Base-by-base conservation (phyloP, 1,140 invertebrate species). In the Luehdorfia chinensis region DNA sequence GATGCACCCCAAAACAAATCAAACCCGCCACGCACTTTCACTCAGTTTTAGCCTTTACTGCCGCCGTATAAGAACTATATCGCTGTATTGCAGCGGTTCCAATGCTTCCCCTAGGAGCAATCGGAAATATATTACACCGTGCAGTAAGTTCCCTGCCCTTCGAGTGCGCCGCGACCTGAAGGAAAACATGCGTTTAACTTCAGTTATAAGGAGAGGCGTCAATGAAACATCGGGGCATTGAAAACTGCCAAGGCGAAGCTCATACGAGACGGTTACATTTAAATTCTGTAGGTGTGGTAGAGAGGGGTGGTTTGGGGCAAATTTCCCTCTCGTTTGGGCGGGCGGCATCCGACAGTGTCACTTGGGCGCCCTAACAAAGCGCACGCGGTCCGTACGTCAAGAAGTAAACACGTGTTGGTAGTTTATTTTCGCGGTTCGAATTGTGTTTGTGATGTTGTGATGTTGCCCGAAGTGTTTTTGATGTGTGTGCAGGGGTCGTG, bases 321-420 rank as follows among this genome's bases (percentile, higher is more conserved):
- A 51, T 78, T 79, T 79, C 68, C 64, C 70, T 79, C 65, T 76
- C 70, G 66, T 70, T 75, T 58, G 61, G 58, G 53, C 50, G 53
- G 30, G 32, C 49, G 51, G 47, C 50, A 57, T 52, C 52, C 64
- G 30, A 25, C 66, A 68, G 68, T 72, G 56, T 33, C 19, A 44
- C 32, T 46, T 21, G 50, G 50, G 47, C 55, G 57, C 47, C 44
- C 45, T 37, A 16, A 51, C 30, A 30, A 32, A 28, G 39, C 50
- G 61, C 60, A 59, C 66, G 71, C 45, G 34, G 27, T 39, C 1
- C n/a, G 2, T 27, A 18, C 28, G 11, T 13, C 23, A 8, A 47
- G 11, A 23, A n/a, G n/a, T n/a, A n/a, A n/a, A n/a, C n/a, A n/a
- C n/a, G n/a, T n/a, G n/a, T n/a, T n/a, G n/a, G n/a, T n/a, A n/a